Conservation (phyloP, 1,140 invertebrate genomes). For the Centruroides vittatus region DNA sequence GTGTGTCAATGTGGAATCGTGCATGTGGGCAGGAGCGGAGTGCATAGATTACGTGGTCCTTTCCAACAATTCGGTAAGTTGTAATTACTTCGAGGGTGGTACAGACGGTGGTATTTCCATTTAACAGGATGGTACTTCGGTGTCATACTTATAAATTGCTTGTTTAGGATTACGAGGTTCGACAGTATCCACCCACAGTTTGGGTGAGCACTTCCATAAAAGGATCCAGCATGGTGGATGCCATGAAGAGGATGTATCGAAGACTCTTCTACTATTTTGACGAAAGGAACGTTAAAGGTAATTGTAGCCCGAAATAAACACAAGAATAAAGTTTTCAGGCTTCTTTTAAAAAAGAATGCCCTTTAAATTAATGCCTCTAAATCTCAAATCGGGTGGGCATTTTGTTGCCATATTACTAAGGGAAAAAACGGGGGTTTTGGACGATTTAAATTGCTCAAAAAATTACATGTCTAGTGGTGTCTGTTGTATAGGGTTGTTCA, state of each 20-base stretch:
- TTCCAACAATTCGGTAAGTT: conserved; percentile 1
- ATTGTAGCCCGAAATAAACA: no score
- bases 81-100: no score
- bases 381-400: no score
- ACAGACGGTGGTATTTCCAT: not conserved
- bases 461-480: no score
- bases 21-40: conserved; percentile 4
- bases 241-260: conserved; percentile 8
- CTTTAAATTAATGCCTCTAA: no score
- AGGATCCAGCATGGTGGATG: conserved; percentile 2
- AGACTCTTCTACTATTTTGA: conserved; percentile 12
- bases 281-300: conserved; percentile 11
- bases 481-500: conserved; percentile 4
- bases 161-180: conserved; percentile 12
- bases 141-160: not conserved
- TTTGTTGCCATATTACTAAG: no score
- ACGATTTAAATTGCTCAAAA: no score
- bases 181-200: conserved; percentile 8
- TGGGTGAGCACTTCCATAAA: conserved; percentile 7
- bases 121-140: no score
- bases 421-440: not conserved
- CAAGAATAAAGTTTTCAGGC: no score
- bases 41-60: conserved; percentile 12
- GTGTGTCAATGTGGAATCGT: not conserved
- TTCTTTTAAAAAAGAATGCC: no score